These are phyloP conservation scores for Laticauda colubrina DNA, from an alignment of 2,113 vertebrate genomes.

Conservation along the genomic window DNA sequence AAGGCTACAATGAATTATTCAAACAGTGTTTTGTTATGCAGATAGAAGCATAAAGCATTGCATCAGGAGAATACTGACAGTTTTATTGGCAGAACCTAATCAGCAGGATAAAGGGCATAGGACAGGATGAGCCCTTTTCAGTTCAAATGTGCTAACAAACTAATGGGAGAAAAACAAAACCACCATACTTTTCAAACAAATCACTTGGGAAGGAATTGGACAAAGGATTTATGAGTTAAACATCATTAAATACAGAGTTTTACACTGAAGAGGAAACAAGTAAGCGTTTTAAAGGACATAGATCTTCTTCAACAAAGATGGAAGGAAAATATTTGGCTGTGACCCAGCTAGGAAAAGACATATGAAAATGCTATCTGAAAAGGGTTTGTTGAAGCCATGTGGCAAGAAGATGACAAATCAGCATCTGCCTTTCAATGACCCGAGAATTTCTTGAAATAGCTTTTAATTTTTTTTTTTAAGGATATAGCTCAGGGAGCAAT, in stretches of 20 bases:
- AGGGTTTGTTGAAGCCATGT: constrained; percentile 36
- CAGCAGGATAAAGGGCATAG: background rate
- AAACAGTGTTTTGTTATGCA: constrained; percentile 14
- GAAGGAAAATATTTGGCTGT: background rate
- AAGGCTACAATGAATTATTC: constrained; percentile 10
- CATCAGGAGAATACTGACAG: constrained; percentile 23
- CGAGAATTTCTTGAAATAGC: constrained; percentile 37
- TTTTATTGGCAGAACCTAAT: constrained; percentile 9
- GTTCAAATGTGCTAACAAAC: constrained; percentile 2
- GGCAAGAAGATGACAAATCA: constrained; percentile 28
- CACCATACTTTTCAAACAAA: constrained; percentile 4
- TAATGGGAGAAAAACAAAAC: background rate
- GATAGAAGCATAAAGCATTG: constrained; percentile 2
- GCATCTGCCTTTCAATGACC: constrained; percentile 32
- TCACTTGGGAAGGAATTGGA: background rate
- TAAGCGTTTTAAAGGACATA: constrained; percentile 22
- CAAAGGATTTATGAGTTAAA: constrained; percentile 3
- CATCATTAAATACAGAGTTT: constrained; percentile 12
- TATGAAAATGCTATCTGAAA: background rate
- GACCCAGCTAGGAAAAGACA: background rate
- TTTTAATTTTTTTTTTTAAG: background rate
- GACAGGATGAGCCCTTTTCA: constrained; percentile 1
- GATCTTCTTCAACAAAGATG: constrained; percentile 17
- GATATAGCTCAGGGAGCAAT: constrained; percentile 40
- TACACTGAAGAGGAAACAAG: background rate